A percentile compares a stretch with the other conserved stretches of the same genome.
Evolutionary conservation across 2,113 vertebrate genomes (phyloP).

Genomic region (Microcebus jonahi): DNA sequence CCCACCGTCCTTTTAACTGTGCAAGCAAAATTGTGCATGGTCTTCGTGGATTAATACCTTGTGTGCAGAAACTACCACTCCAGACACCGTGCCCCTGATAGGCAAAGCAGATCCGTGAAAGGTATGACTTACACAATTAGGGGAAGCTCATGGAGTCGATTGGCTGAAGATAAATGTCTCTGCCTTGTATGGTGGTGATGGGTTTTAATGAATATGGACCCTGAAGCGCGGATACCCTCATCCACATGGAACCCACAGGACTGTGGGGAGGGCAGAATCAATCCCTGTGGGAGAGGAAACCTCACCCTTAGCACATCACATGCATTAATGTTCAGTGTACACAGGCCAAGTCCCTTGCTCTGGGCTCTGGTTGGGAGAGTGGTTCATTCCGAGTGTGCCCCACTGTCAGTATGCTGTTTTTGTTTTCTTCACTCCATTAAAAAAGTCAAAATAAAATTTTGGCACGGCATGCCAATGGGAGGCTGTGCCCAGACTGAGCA

Average conservation of each 20-base stretch:
- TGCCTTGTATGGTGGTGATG: conserved; percentile 78
- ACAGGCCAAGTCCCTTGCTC: conserved; percentile 72
- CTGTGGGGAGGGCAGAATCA: conserved; percentile 75
- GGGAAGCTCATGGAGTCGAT: conserved; percentile 90
- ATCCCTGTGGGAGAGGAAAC: conserved; percentile 66
- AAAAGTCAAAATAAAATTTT: conserved; percentile 66
- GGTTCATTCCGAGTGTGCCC: conserved; percentile 74
- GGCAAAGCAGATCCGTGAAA: conserved; percentile 84
- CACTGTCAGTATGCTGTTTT: conserved; percentile 60
- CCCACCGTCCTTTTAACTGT: conserved; percentile 75
- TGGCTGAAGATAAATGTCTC: conserved; percentile 85
- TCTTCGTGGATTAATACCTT: conserved; percentile 83
- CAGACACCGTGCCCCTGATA: conserved; percentile 77
- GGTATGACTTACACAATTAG: conserved; percentile 92
- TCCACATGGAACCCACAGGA: conserved; percentile 82
- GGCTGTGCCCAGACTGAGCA: conserved; percentile 53
- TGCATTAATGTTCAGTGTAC: conserved; percentile 76
- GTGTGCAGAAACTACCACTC: conserved; percentile 83
- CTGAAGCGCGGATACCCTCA: conserved; percentile 88
- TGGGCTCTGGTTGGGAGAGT: conserved; percentile 81
- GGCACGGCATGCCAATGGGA: conserved; percentile 73
- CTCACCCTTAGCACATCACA: conserved; percentile 70
- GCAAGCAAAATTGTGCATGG: conserved; percentile 90
- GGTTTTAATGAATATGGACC: conserved; percentile 80
- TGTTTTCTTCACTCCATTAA: conserved; percentile 65